Conservation (phyloP, 2,888 invertebrate species). For the Dyspetes luteomarginatus region DNA sequence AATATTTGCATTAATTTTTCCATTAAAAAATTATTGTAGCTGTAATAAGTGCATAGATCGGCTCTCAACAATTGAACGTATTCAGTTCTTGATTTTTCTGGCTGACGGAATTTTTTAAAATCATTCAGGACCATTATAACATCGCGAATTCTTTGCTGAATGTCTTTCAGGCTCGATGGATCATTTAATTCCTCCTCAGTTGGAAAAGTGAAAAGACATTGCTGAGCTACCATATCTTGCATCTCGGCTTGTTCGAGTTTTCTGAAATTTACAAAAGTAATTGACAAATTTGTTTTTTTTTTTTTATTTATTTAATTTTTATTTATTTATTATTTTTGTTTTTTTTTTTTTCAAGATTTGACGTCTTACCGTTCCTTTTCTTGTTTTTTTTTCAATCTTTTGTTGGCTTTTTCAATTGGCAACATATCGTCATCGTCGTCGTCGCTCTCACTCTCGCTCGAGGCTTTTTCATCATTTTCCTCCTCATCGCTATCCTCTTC, state of each 20-base stretch:
- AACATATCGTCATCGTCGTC: slow-evolving; percentile 87
- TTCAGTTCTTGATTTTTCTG: slow-evolving; percentile 89
- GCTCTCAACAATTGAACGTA: slow-evolving; percentile 91
- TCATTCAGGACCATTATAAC: slow-evolving; percentile 91
- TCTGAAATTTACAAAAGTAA: slow-evolving; percentile 78
- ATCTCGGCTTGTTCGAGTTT: slow-evolving; percentile 92
- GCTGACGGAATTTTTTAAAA: slow-evolving; percentile 89
- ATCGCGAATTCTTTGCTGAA: slow-evolving; percentile 96
- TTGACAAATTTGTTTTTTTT: too few species aligned
- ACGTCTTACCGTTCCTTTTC: slow-evolving; percentile 85
- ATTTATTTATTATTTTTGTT: too few species aligned
- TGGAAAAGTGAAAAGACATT: slow-evolving; percentile 92
- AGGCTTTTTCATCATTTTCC: slow-evolving; percentile 74
- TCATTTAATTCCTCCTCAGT: slow-evolving; percentile 89
- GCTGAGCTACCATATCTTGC: slow-evolving; percentile 90
- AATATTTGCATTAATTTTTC: slow-evolving; percentile 95
- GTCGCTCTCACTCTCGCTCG: slow-evolving; percentile 84
- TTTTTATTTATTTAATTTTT: too few species aligned
- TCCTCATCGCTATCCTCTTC: slow-evolving; percentile 80
- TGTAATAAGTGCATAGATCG: slow-evolving; percentile 97
- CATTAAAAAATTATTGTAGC: slow-evolving; percentile 98
- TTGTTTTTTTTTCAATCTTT: slow-evolving; percentile 90
- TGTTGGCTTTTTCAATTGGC: slow-evolving; percentile 94
- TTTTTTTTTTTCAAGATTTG: slow-evolving; percentile 17
- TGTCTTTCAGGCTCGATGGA: slow-evolving; percentile 90